phyloP scores from a whole-genome alignment of 1,140 invertebrate species.

The Drosophila arawakana region DNA sequence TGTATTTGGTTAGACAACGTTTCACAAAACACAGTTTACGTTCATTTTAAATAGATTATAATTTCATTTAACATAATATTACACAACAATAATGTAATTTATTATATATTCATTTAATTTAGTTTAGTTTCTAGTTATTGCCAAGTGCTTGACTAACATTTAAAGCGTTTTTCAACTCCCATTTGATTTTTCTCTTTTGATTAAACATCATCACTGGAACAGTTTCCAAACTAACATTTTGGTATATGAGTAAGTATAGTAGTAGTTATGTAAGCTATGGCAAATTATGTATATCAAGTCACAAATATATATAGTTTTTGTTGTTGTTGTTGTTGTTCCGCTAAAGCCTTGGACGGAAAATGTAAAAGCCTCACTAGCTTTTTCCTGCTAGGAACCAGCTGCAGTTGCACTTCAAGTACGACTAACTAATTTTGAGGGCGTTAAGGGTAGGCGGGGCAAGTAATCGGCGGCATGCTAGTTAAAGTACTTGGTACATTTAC shows the following conservation, averaged over 20 bases:
- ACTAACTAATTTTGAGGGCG: constrained; percentile 15
- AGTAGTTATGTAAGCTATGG: constrained; percentile 55
- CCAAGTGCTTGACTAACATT: constrained; percentile 65
- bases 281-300: constrained; percentile 56
- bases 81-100: constrained; percentile 59
- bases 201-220: constrained; percentile 61
- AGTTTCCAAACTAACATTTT: constrained; percentile 13
- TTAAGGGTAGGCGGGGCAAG: constrained; percentile 23
- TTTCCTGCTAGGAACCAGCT: constrained; percentile 39
- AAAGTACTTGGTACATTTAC: constrained; percentile 23
- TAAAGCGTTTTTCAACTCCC: constrained; percentile 52
- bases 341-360: constrained; percentile 68
- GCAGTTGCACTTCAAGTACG: constrained; percentile 51
- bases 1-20: constrained; percentile 78
- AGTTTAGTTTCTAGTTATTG: constrained; percentile 67
- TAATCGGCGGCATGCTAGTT: constrained; percentile 27
- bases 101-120: constrained; percentile 41
- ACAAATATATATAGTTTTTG: constrained; percentile 39
- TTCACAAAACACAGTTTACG: constrained; percentile 72
- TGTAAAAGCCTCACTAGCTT: constrained; percentile 51
- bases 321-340: constrained; percentile 39
- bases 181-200: constrained; percentile 42
- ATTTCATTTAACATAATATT: constrained; percentile 48
- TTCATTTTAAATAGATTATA: constrained; percentile 29
- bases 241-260: constrained; percentile 31